Evolutionary conservation across 2,113 vertebrate species (phyloP).

Genomic region (Catharus bicknelli): DNA sequence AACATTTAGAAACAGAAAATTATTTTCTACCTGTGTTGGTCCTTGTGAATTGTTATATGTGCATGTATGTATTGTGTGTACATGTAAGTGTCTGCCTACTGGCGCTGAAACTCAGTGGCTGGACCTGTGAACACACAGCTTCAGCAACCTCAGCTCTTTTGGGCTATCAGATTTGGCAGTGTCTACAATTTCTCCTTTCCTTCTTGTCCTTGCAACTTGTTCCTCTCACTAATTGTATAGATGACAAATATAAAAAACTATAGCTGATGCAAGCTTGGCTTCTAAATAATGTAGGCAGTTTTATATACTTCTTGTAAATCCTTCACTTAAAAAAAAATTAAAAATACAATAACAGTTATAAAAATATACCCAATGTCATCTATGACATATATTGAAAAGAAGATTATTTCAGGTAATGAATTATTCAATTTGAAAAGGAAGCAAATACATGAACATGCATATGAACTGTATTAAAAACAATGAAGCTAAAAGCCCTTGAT

Average conservation of each 20-base stretch:
- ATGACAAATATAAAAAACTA: not conserved
- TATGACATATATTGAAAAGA: not conserved
- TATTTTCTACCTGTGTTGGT: not conserved
- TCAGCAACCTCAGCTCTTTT: not conserved
- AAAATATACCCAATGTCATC: not conserved
- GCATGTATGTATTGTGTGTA: accelerated
- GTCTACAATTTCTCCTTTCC: not conserved
- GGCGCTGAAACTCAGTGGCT: accelerated
- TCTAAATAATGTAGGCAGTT: not conserved
- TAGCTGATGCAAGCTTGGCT: not conserved
- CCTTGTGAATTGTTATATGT: no score
- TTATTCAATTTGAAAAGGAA: not conserved
- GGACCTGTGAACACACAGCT: not conserved
- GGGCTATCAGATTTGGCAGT: not conserved
- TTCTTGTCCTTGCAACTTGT: not conserved
- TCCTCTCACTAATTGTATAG: not conserved
- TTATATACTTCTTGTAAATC: not conserved
- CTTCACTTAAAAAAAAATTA: not conserved
- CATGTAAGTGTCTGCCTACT: accelerated
- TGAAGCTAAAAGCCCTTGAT: not conserved
- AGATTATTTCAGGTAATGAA: not conserved
- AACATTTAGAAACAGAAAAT: not conserved
- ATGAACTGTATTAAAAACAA: not conserved
- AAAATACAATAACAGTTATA: not conserved
- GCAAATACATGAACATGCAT: not conserved